A percentile compares a stretch with the other conserved stretches of the same genome.
These are phyloP conservation scores for Xiphophorus couchianus DNA, from an alignment of 2,113 vertebrate genomes.

Conservation along the genomic window DNA sequence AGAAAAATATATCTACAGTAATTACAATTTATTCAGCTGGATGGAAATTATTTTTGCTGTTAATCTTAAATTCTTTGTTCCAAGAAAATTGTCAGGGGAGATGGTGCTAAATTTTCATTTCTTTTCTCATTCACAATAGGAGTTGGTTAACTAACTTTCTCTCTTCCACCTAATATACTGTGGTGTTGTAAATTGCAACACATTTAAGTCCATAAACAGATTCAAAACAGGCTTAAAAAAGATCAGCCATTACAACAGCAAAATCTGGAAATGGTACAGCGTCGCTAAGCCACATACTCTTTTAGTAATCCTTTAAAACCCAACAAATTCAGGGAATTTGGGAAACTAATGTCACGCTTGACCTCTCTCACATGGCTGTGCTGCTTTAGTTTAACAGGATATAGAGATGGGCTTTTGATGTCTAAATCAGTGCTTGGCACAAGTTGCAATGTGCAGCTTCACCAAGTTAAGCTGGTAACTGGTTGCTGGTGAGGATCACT, in stretches of 20 bases:
- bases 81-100: background rate
- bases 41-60: background rate
- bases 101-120: background rate
- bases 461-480: conserved; percentile 16
- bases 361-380: conserved; percentile 52
- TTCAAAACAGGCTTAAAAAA: conserved; percentile 40
- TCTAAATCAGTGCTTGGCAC: conserved; percentile 50
- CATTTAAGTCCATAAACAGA: conserved; percentile 44
- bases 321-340: conserved; percentile 71
- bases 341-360: conserved; percentile 66
- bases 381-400: conserved; percentile 31
- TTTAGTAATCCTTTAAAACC: conserved; percentile 75
- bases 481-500: conserved; percentile 16
- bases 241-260: conserved; percentile 61
- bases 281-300: conserved; percentile 48
- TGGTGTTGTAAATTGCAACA: conserved; percentile 28
- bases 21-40: background rate
- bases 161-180: background rate
- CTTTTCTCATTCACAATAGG: background rate
- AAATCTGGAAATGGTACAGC: conserved; percentile 66
- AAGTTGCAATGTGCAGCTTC: conserved; percentile 24
- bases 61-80: background rate
- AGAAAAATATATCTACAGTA: background rate
- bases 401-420: conserved; percentile 38
- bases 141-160: background rate